Base-by-base conservation (phyloP, 2,113 vertebrate genomes). In the Bufo bufo region DNA sequence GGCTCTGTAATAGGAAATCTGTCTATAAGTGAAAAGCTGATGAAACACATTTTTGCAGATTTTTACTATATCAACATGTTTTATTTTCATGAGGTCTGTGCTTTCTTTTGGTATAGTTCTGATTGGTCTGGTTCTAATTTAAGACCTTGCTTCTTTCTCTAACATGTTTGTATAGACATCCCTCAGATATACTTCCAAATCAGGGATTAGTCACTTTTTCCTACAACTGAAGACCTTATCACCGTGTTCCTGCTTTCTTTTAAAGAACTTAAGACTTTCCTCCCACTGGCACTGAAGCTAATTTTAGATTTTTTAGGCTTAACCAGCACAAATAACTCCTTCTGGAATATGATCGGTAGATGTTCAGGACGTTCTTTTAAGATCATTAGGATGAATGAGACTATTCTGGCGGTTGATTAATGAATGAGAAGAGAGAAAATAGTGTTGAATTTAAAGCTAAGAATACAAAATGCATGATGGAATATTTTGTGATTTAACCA, bases 151-250 rank as follows among this genome's bases (percentile, higher is more conserved):
- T 74, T 45, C 71, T 5, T 71, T 0, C 14, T 52, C 13, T 71
- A 71, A 71, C 23, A 71, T 71, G 72, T 75, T 75, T 19, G 72
- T 50, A 4, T 50, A 47, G 17, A 9, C 14, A 20, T 10, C 72
- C 17, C 45, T 75, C 72, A 75, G 72, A 75, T 75, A 75, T 47
- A 19, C 17, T 75, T 75, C 45, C 72, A 49, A 75, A 75, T 75
- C 45, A 49, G 47, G 47, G 45, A 75, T 75, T 75, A 75, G 14
- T 75, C 72, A 50, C 45, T 49, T 75, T 75, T 75, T 75, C 72
- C 72, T 75, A 75, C 72, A 75, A 75, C 45, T 50, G 45, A 75
- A 17, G 72, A 75, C 72, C 72, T 49, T 75, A 75, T 75, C 47
- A 50, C 72, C 20, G 49, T 75, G 72, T 75, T 49, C 72, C 72